Evolutionary conservation across 2,797 vertebrate genomes (phyloP), one percentile per base, ranked within the genome.

Genomic region (Hyperoplus lanceolatus): DNA sequence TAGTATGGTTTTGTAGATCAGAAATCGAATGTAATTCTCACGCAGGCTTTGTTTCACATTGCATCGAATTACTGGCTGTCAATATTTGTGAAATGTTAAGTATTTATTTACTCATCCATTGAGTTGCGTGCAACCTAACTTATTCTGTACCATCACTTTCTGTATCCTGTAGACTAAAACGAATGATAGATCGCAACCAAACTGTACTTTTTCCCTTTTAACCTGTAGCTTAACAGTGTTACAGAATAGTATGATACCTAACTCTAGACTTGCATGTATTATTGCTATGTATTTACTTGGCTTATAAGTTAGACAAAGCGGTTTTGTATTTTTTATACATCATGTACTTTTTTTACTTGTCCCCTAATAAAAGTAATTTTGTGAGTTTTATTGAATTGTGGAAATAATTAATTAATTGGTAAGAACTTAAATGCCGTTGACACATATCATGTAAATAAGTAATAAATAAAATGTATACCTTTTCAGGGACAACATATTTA

Each of bases 241-340:
- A 77, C 76, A 76, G 64, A 90, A 69, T 74, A 77, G 89, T 94
- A 93, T 89, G 83, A 86, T 89, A 77, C 62, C 69, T 92, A 88
- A 89, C 82, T 88, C 62, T 93, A 96, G 95, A 95, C 94, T 95
- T 96, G 96, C 96, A 97, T 92, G 96, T 97, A 96, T 90, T 95
- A 96, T 98, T 97, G 97, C 97, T 95, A 98, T 97, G 97, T 97
- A 98, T 97, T 98, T 91, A 92, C 83, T 85, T 92, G 88, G 92
- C 90, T 87, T 90, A 90, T 87, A 72, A 90, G 84, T 89, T 94
- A 94, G 92, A 93, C 75, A 94, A 95, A 95, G 94, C 95, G 85
- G 94, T 97, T 98, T 97, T 98, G 97, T 97, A 98, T 98, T 97
- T 97, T 98, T 97, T 97, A 93, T 98, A 98, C 96, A 95, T 93